phyloP scores from a whole-genome alignment of 2,797 vertebrate species.

The Orestias chungarensis region DNA sequence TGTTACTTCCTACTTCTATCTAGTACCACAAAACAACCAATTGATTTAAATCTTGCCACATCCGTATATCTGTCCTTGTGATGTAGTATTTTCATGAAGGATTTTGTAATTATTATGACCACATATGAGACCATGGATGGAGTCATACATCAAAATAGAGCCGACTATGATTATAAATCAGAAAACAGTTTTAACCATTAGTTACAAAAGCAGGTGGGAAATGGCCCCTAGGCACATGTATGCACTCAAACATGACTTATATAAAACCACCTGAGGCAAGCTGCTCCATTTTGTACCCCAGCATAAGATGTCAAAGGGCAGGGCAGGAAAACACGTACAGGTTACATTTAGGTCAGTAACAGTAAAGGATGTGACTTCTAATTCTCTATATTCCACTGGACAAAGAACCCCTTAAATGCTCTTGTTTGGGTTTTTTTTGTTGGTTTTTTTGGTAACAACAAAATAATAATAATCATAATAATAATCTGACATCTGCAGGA shows the following conservation, averaged over 20 bases:
- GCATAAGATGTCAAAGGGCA: neutral
- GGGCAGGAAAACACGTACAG: constrained; percentile 14
- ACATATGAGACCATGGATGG: too few relatives aligned
- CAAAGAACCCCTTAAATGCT: neutral
- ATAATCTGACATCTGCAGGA: too few relatives aligned
- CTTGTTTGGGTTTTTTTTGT: too few relatives aligned
- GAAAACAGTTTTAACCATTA: neutral
- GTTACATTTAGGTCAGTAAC: constrained; percentile 28
- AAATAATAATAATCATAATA: too few relatives aligned
- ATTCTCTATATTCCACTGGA: constrained; percentile 13
- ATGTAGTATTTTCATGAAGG: neutral
- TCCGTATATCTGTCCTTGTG: neutral
- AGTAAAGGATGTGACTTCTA: constrained; percentile 4
- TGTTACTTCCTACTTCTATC: neutral
- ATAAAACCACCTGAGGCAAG: neutral
- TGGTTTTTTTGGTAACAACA: too few relatives aligned
- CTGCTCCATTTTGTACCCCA: neutral
- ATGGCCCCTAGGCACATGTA: neutral
- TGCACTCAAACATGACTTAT: neutral
- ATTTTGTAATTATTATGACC: too few relatives aligned
- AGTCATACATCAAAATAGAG: neutral
- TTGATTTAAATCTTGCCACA: neutral
- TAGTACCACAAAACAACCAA: neutral
- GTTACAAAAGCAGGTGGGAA: neutral
- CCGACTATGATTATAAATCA: neutral